These are phyloP conservation scores for Chelon labrosus DNA, from an alignment of 2,797 vertebrate genomes.

Conservation along the genomic window DNA sequence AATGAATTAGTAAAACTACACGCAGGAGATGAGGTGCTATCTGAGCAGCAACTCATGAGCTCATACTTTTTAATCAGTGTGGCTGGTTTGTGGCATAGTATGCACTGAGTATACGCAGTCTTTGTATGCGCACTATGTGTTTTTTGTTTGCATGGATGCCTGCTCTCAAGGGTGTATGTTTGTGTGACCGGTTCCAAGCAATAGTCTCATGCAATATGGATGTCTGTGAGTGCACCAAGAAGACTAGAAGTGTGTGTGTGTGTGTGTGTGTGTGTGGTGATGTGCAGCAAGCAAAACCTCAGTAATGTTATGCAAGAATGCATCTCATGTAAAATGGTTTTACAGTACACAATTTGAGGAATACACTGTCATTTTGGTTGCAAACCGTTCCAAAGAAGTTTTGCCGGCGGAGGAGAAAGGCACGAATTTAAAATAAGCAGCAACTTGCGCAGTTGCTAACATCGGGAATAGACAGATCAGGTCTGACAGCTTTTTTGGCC, in stretches of 20 bases:
- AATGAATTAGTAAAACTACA: constrained; percentile 71
- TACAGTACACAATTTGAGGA: constrained; percentile 15
- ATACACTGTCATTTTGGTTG: constrained; percentile 27
- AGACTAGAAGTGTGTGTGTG: constrained; percentile 13
- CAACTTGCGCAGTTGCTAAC: constrained; percentile 31
- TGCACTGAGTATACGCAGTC: not conserved
- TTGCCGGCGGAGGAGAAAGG: constrained; percentile 27
- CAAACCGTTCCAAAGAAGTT: constrained; percentile 29
- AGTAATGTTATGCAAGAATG: constrained; percentile 50
- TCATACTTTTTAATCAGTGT: constrained; percentile 26
- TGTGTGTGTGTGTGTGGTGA: constrained; percentile 13
- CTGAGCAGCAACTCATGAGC: constrained; percentile 31
- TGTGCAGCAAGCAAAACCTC: constrained; percentile 33
- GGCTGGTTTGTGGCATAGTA: too few species aligned
- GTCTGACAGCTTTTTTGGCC: constrained; percentile 49
- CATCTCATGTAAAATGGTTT: constrained; percentile 41
- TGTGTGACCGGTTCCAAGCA: constrained; percentile 30
- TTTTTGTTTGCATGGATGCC: constrained; percentile 2
- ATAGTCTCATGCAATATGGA: constrained; percentile 63
- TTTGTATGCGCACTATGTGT: constrained; percentile 3
- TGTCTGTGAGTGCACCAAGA: constrained; percentile 54
- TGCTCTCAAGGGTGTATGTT: constrained; percentile 10
- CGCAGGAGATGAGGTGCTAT: constrained; percentile 36
- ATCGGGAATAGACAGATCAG: constrained; percentile 31
- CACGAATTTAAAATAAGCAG: constrained; percentile 55